A percentile compares a stretch with the other conserved stretches of the same genome.
Evolutionary conservation across 2,888 invertebrate species (phyloP).

Genomic region (Heliconius ethilla): DNA sequence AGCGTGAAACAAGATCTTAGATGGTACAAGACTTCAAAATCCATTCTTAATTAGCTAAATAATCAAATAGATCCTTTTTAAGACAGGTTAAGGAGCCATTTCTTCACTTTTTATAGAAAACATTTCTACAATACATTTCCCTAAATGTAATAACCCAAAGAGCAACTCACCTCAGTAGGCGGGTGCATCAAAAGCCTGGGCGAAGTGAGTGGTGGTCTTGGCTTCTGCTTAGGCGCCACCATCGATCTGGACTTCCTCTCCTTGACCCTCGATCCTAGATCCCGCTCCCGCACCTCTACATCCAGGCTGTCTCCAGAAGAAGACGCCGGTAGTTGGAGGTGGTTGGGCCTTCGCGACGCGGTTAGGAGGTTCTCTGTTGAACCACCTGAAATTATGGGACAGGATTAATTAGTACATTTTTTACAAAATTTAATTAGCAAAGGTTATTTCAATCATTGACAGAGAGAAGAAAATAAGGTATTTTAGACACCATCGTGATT

Average conservation of each 20-base stretch:
- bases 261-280: slow-evolving; percentile 53
- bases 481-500: too few species aligned
- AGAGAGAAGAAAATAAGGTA: too few species aligned
- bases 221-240: slow-evolving; percentile 66
- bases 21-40: too few species aligned
- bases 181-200: slow-evolving; percentile 60
- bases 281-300: slow-evolving; percentile 66
- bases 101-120: too few species aligned
- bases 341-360: slow-evolving; percentile 60
- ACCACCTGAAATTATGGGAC: slow-evolving; percentile 61
- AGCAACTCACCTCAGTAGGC: slow-evolving; percentile 56
- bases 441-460: too few species aligned
- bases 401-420: background rate
- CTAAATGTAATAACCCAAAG: too few species aligned
- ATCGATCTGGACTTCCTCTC: slow-evolving; percentile 71
- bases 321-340: slow-evolving; percentile 68
- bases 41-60: too few species aligned
- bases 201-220: slow-evolving; percentile 67
- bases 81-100: too few species aligned
- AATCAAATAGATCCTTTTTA: too few species aligned
- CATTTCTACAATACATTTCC: too few species aligned
- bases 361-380: slow-evolving; percentile 71
- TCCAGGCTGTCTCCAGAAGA: slow-evolving; percentile 77
- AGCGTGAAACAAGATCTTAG: too few species aligned
- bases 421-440: background rate